Evolutionary conservation across 2,797 vertebrate genomes (phyloP).

Genomic region (Lutra lutra): DNA sequence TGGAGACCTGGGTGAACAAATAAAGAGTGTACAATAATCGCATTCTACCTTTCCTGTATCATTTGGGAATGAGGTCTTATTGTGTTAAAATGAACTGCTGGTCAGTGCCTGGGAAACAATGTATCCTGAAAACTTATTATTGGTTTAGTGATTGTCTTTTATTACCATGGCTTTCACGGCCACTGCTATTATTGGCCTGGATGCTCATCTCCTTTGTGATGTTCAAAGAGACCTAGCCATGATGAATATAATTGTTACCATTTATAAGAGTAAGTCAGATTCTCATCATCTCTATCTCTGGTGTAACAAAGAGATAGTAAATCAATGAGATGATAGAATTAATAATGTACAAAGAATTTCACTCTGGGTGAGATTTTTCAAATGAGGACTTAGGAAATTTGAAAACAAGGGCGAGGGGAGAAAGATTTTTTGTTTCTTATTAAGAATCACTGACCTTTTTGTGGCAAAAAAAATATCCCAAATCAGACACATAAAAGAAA

Average conservation of each 20-base stretch:
- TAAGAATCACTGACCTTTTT: background rate
- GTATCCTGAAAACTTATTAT: background rate
- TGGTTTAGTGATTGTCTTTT: constrained; percentile 35
- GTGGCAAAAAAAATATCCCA: too few species aligned
- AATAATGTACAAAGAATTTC: constrained; percentile 48
- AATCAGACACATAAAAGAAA: background rate
- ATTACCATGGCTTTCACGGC: background rate
- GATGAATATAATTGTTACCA: constrained; percentile 39
- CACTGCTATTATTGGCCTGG: background rate
- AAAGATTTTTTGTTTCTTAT: background rate
- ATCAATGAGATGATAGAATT: constrained; percentile 38
- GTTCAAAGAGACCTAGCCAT: background rate
- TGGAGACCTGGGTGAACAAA: background rate
- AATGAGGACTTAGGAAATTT: constrained; percentile 22
- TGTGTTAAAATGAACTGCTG: constrained; percentile 27
- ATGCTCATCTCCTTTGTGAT: constrained; percentile 33
- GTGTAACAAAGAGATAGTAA: constrained; percentile 25
- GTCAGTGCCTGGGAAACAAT: background rate
- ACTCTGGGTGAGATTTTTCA: constrained; percentile 14
- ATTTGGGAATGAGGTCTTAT: background rate
- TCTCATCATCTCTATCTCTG: background rate
- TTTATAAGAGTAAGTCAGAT: background rate
- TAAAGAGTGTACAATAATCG: background rate
- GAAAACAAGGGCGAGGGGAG: background rate
- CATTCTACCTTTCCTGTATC: background rate